These are phyloP conservation scores for Hipparchia sbordonii DNA, from an alignment of 2,888 invertebrate species.

Conservation along the genomic window DNA sequence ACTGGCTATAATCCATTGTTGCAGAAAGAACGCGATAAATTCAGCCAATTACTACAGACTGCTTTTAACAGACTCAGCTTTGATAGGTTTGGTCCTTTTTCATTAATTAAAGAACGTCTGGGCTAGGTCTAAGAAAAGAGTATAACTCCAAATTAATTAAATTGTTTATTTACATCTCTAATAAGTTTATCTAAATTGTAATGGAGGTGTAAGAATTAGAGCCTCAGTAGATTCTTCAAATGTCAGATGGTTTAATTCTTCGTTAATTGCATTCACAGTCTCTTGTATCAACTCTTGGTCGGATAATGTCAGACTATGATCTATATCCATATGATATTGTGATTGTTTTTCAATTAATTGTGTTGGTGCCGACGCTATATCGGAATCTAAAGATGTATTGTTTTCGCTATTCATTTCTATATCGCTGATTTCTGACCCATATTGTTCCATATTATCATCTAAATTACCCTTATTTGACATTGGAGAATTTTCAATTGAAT, in stretches of 20 bases:
- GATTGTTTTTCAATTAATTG: slow-evolving; percentile 63
- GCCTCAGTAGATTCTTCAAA: slow-evolving; percentile 43
- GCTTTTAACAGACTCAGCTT: too few relatives aligned
- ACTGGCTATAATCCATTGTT: too few relatives aligned
- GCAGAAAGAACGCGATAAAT: too few relatives aligned
- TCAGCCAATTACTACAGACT: too few relatives aligned
- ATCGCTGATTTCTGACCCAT: not conserved
- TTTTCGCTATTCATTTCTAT: slow-evolving; percentile 34
- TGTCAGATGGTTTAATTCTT: slow-evolving; percentile 47
- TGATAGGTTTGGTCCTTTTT: too few relatives aligned
- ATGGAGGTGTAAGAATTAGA: slow-evolving; percentile 64
- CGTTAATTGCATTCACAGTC: slow-evolving; percentile 63
- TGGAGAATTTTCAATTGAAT: not conserved
- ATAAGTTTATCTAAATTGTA: slow-evolving; percentile 55
- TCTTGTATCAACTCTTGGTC: slow-evolving; percentile 63
- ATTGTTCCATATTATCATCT: not conserved
- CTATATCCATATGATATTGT: slow-evolving; percentile 37
- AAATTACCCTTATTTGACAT: not conserved
- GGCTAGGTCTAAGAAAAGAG: too few relatives aligned
- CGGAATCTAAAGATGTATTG: slow-evolving; percentile 46
- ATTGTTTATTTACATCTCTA: not conserved
- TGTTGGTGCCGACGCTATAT: slow-evolving; percentile 65
- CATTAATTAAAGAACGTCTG: too few relatives aligned
- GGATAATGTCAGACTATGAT: slow-evolving; percentile 48
- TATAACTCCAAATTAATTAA: too few relatives aligned